Base-by-base conservation (phyloP, 2,888 invertebrate genomes). In the Macaria notata region DNA sequence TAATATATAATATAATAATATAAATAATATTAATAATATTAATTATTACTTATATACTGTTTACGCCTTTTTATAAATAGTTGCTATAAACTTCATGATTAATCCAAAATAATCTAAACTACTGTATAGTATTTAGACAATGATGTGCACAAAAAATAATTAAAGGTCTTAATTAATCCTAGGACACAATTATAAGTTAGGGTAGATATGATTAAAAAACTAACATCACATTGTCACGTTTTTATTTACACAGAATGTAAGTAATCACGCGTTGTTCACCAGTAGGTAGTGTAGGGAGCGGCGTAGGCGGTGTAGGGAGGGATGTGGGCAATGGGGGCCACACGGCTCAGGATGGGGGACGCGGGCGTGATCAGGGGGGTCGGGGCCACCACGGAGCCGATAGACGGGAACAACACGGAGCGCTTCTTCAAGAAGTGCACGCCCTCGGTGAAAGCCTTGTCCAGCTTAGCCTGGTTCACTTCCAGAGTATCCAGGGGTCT, bases 401-500 rank as follows among this genome's bases (percentile, higher is more conserved):
- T 64, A 66, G 76, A 66, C 54, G 72, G 65, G 33, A 72, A 66
- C 6, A 76, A 65, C 52, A 70, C 79, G 4, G 86, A 86, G 48
- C 84, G 84, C 68, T 85, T 89, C 77, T 75, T 84, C 64, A 83
- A 70, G 39, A 78, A 61, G 63, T 82, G 86, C 55, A 72, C 69
- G 38, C 70, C 72, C 49, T 65, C 79, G 4, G 73, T 87, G 54
- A 88, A 70, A 57, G 90, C 76, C 73, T 83, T 83, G 68, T 90
- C 90, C 46, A 84, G 80, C 61, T 85, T 83, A 70, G 88, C 88
- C 71, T 86, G 66, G 75, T 88, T 88, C 31, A 90, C 89, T 45
- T 86, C 86, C 52, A 88, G 68, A 44, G 89, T 89, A 66, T 89
- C 89, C 41, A 88, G 72, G 0, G 89, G 89, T 66, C 86, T 85